These are phyloP conservation scores for Drosophila pseudoobscura DNA, from an alignment of 1,140 invertebrate genomes.

Conservation along the genomic window DNA sequence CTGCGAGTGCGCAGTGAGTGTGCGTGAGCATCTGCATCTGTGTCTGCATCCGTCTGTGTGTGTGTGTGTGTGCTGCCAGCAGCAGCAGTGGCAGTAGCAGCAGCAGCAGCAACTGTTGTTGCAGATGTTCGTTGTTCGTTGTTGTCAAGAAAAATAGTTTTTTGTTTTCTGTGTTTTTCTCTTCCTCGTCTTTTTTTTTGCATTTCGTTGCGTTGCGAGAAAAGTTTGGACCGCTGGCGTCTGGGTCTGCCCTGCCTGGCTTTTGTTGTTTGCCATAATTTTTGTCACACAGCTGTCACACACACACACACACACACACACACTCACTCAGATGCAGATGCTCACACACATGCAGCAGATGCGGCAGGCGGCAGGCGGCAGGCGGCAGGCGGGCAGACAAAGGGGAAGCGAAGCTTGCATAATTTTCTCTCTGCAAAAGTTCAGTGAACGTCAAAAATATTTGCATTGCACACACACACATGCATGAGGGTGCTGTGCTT, in stretches of 20 bases:
- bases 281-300: conserved; percentile 80
- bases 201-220: conserved; percentile 52
- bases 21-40: not conserved
- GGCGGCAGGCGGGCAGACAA: not conserved
- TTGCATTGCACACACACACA: conserved; percentile 57
- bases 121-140: conserved; percentile 77
- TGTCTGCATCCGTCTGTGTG: not conserved
- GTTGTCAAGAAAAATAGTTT: conserved; percentile 62
- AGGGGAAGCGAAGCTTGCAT: conserved; percentile 57
- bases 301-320: conserved; percentile 27
- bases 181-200: conserved; percentile 17
- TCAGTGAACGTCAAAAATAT: conserved; percentile 83
- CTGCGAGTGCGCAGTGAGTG: conserved; percentile 59
- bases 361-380: conserved; percentile 6
- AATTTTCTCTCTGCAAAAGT: conserved; percentile 77
- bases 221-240: conserved; percentile 56
- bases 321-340: conserved; percentile 9
- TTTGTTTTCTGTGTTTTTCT: conserved; percentile 12
- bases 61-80: conserved; percentile 15
- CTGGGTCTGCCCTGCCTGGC: conserved; percentile 40
- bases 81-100: not conserved
- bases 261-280: conserved; percentile 79
- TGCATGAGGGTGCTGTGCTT: conserved; percentile 3
- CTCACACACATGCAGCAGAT: conserved; percentile 24
- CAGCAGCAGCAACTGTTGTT: conserved; percentile 35